phyloP scores from a whole-genome alignment of 2,797 vertebrate genomes.

The Apodemus agrarius region DNA sequence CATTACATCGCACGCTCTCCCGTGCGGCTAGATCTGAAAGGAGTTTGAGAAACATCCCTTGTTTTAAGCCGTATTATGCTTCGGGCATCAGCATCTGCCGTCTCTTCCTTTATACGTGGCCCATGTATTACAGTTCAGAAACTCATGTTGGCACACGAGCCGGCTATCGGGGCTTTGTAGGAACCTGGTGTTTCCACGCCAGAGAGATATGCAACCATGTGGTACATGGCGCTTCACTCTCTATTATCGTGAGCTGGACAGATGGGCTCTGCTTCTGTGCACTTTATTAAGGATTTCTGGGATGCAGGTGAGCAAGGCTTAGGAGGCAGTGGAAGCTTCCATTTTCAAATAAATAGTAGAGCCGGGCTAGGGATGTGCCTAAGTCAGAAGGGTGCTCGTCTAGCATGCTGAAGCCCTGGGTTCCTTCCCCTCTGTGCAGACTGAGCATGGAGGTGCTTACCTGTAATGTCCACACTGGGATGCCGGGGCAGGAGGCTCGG shows the following conservation, averaged over 20 bases:
- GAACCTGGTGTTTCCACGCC: neutral
- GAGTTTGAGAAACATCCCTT: slow-evolving; percentile 65
- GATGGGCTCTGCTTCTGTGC: neutral
- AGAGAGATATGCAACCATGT: neutral
- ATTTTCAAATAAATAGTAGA: slow-evolving; percentile 23
- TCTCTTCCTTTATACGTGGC: slow-evolving; percentile 54
- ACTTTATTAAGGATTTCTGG: neutral
- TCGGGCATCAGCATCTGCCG: slow-evolving; percentile 57
- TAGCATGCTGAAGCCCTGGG: neutral
- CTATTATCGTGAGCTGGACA: neutral
- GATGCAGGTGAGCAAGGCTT: neutral
- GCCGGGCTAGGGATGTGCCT: no score
- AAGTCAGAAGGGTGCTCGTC: neutral
- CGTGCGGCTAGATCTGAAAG: slow-evolving; percentile 54
- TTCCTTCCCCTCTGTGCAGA: neutral
- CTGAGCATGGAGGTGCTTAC: neutral
- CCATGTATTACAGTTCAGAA: slow-evolving; percentile 44
- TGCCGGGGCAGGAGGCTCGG: neutral
- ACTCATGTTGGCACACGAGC: slow-evolving; percentile 36
- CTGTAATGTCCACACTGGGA: neutral
- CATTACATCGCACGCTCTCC: slow-evolving; percentile 41
- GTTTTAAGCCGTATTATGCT: slow-evolving; percentile 66
- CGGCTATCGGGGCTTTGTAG: slow-evolving; percentile 29
- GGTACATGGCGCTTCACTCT: neutral
- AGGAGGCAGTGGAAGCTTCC: neutral